phyloP scores from a whole-genome alignment of 2,888 invertebrate genomes.

The Marasmarcha lunaedactyla region DNA sequence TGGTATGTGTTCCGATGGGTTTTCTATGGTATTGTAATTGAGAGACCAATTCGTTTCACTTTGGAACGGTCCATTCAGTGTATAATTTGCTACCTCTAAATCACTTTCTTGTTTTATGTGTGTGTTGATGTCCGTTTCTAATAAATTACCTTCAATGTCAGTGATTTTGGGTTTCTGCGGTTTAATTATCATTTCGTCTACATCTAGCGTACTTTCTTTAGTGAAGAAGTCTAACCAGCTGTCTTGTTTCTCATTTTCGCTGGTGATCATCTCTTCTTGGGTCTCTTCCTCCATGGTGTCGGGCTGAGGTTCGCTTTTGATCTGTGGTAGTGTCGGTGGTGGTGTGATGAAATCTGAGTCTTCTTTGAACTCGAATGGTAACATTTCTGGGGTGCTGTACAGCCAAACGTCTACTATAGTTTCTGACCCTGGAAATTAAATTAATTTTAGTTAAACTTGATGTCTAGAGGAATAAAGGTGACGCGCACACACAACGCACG shows the following conservation, averaged over 20 bases:
- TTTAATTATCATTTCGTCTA: conserved; percentile 56
- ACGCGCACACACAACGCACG: too few relatives aligned
- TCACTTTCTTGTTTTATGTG: background rate
- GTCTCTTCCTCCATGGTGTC: conserved; percentile 2
- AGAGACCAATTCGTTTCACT: conserved; percentile 9
- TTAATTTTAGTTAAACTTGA: background rate
- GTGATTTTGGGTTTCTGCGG: conserved; percentile 24
- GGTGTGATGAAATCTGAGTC: conserved; percentile 9
- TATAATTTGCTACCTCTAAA: too few relatives aligned
- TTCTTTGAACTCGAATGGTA: conserved; percentile 41
- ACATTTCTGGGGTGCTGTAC: conserved; percentile 58
- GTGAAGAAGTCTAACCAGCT: conserved; percentile 57
- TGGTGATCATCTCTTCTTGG: conserved; percentile 9
- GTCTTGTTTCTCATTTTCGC: conserved; percentile 18
- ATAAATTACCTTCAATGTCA: background rate
- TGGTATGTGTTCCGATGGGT: conserved; percentile 21
- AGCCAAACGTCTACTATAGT: conserved; percentile 82
- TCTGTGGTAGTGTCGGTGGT: background rate
- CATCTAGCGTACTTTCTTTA: conserved; percentile 40
- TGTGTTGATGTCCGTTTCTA: background rate
- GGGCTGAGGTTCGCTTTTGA: conserved; percentile 11
- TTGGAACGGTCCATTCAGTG: background rate
- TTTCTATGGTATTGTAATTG: conserved; percentile 7
- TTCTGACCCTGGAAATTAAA: conserved; percentile 75
- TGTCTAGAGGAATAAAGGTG: too few relatives aligned